Evolutionary conservation across 2,797 vertebrate species (phyloP).

Genomic region (Sebastes jordani): DNA sequence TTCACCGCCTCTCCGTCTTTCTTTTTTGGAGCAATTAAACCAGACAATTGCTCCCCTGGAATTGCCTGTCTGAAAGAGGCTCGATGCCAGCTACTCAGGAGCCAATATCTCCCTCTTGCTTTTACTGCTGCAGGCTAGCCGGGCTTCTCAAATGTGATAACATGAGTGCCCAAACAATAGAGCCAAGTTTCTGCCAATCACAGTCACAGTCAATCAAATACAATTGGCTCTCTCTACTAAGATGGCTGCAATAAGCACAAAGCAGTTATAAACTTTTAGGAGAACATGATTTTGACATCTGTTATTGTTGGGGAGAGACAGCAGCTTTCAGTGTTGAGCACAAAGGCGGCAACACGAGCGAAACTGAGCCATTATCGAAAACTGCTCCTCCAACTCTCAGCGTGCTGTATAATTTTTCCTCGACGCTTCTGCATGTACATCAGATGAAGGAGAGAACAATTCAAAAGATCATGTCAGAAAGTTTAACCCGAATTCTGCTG

Average conservation of each 20-base stretch:
- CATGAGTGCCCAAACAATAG: conserved; percentile 69
- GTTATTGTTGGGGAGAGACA: conserved; percentile 67
- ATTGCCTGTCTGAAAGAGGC: conserved; percentile 72
- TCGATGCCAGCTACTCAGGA: conserved; percentile 71
- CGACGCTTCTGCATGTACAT: conserved; percentile 26
- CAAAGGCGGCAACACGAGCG: conserved; percentile 43
- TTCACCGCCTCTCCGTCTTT: conserved; percentile 70
- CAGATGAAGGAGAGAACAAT: conserved; percentile 27
- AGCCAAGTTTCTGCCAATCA: conserved; percentile 78
- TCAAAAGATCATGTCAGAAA: conserved; percentile 45
- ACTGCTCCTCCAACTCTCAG: conserved; percentile 11
- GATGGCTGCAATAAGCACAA: conserved; percentile 61
- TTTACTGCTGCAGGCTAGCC: conserved; percentile 67
- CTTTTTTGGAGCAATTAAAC: conserved; percentile 81
- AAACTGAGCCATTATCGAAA: conserved; percentile 39
- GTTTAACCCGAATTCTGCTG: conserved; percentile 62
- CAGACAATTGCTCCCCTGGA: conserved; percentile 78
- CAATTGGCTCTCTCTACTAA: conserved; percentile 56
- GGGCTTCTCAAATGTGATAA: conserved; percentile 69
- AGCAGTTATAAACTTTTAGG: conserved; percentile 69
- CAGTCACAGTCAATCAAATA: conserved; percentile 73
- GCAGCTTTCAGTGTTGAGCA: conserved; percentile 53
- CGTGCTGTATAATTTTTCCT: conserved; percentile 27
- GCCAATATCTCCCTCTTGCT: conserved; percentile 70
- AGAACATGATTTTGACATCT: conserved; percentile 68